A percentile compares a stretch with the other conserved stretches of the same genome.
phyloP scores from a whole-genome alignment of 2,888 invertebrate genomes.

The Cephus spinipes region DNA sequence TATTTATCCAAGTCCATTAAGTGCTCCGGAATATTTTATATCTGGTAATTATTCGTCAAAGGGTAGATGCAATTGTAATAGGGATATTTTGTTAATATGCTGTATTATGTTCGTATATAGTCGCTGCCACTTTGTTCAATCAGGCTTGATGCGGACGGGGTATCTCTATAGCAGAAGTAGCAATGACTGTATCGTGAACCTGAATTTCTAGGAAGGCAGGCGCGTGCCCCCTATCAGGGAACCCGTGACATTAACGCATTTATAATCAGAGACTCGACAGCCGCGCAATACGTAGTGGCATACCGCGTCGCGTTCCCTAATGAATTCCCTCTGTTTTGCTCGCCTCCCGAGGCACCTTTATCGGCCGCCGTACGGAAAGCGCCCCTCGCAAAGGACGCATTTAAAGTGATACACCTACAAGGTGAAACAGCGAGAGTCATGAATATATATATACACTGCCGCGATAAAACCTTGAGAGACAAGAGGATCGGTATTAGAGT shows the following conservation, averaged over 20 bases:
- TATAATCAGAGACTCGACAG: slow-evolving; percentile 17
- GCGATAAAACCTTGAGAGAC: background rate
- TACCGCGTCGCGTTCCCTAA: slow-evolving; percentile 21
- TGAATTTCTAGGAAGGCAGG: slow-evolving; percentile 15
- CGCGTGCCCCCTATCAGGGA: slow-evolving; percentile 21
- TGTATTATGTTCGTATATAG: fast-evolving
- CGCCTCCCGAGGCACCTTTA: slow-evolving; percentile 17
- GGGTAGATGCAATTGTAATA: background rate
- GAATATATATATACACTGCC: background rate
- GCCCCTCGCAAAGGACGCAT: background rate
- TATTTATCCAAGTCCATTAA: background rate
- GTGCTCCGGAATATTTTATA: background rate
- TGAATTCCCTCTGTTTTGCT: slow-evolving; percentile 24
- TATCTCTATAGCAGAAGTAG: background rate
- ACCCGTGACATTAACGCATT: slow-evolving; percentile 22
- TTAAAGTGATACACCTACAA: background rate
- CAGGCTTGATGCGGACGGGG: background rate
- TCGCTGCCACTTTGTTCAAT: background rate
- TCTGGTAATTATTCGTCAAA: background rate
- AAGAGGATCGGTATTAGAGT: background rate
- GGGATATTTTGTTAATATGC: background rate
- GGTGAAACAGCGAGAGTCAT: background rate
- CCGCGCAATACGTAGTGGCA: slow-evolving; percentile 18
- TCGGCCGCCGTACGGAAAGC: slow-evolving; percentile 17
- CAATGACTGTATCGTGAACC: background rate